Conservation (phyloP, 2,113 vertebrate species). For the Pseudopodoces humilis region DNA sequence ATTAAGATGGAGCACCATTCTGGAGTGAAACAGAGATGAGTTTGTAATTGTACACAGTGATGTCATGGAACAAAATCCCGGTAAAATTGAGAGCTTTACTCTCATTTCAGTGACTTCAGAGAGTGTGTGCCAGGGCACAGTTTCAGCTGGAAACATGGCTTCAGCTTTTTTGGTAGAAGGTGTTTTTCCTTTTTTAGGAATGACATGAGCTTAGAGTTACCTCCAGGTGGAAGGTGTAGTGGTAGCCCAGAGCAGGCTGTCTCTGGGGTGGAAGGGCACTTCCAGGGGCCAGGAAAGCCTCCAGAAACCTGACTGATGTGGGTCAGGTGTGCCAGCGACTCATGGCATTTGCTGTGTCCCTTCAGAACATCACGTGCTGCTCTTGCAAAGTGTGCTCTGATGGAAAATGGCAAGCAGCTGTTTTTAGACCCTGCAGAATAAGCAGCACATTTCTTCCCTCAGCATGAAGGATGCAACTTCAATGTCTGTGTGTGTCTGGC, state of each 20-base stretch:
- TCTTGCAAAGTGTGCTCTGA: neutral
- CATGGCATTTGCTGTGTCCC: fast-evolving
- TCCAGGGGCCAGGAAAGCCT: neutral
- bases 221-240: neutral
- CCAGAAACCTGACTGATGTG: fast-evolving
- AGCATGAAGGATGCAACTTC: neutral
- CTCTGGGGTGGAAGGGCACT: neutral
- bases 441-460: neutral
- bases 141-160: neutral
- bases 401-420: neutral
- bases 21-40: neutral
- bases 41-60: neutral
- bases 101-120: neutral
- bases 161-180: neutral
- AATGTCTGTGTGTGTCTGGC: neutral
- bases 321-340: fast-evolving
- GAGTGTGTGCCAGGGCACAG: neutral
- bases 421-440: neutral
- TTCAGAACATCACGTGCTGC: neutral
- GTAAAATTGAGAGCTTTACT: neutral
- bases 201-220: neutral
- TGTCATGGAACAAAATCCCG: neutral
- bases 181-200: neutral
- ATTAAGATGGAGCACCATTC: neutral
- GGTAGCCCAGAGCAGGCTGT: neutral